Base-by-base conservation (phyloP, 2,888 invertebrate species). In the Napeogenes sylphis region DNA sequence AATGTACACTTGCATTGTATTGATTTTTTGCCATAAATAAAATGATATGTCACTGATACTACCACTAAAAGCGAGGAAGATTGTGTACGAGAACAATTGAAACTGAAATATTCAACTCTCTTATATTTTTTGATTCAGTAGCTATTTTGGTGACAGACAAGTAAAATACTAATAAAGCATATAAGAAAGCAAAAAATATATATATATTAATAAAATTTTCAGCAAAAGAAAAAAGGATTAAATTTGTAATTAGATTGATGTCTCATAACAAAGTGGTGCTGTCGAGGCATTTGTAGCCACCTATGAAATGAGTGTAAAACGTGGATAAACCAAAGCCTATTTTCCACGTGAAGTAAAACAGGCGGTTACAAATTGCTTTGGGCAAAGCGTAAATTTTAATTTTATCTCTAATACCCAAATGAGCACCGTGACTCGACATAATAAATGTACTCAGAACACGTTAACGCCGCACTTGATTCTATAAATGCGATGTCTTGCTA, bases 331-430 rank as follows among this genome's bases (percentile, higher is more conserved):
- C 87, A 86, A 86, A 89, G 88, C 88, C 87, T 88, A 85, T 90
- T 89, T 90, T 89, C 88, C 87, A 84, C 87, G 84, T 84, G 83
- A 84, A 85, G 83, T 85, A 84, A 84, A 87, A 82, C 87, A 85
- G 82, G 84, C 83, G 87, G 87, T 86, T 87, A 90, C 90, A 90
- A 90, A 89, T 89, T 90, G 89, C 87, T 90, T 89, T 87, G 87
- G 89, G 89, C 88, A 86, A 85, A 87, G 88, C 89, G 90, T 90
- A 89, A 89, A 90, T 90, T 89, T 90, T 90, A 90, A 90, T 90
- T 89, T 90, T 90, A 90, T 90, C 90, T 90, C 87, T 90, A 88
- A 89, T 89, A 89, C 87, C 88, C 89, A 87, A 90, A 89, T 89
- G 89, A 89, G 88, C 84, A 83, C 82, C 89, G 87, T 89, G 90